Percentiles rank a stretch among this genome's conserved stretches.
Conservation (phyloP, 2,797 vertebrate genomes). For the Todus mexicanus region DNA sequence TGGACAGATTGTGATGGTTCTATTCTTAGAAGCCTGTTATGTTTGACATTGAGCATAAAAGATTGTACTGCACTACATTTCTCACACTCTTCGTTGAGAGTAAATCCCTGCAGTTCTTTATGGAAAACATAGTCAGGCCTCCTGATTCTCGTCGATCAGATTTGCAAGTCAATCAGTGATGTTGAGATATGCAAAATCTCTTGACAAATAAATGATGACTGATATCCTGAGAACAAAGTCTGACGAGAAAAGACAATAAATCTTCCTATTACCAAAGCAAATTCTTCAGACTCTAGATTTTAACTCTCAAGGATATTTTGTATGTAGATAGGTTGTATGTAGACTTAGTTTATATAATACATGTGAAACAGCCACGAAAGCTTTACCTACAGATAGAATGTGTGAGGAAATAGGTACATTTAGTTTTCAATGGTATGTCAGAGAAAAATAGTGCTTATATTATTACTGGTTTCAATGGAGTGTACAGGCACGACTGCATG, state of each 20-base stretch:
- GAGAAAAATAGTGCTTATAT: not conserved
- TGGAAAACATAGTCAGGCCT: not conserved
- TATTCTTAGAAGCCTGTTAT: slow-evolving; percentile 38
- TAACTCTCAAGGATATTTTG: not conserved
- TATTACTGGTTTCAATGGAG: not conserved
- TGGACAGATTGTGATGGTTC: not conserved
- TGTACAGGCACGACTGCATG: not conserved
- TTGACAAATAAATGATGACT: not conserved
- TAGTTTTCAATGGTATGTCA: not conserved
- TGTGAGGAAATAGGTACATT: not conserved
- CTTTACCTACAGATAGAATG: not conserved
- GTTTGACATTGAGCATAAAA: slow-evolving; percentile 2
- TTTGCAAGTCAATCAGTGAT: not conserved
- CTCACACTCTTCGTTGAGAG: not conserved
- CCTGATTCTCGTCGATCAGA: not conserved
- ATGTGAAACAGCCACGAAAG: not conserved
- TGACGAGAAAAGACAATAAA: not conserved
- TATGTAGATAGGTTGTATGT: not conserved
- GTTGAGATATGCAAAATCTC: not conserved
- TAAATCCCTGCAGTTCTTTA: not conserved
- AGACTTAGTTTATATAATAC: not conserved
- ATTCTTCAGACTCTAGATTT: not conserved
- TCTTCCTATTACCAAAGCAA: not conserved
- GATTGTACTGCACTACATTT: not conserved
- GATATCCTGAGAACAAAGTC: not conserved